Evolutionary conservation across 2,888 invertebrate genomes (phyloP), one percentile per base, ranked within the genome.

Genomic region (Petrophora chlorosata): DNA sequence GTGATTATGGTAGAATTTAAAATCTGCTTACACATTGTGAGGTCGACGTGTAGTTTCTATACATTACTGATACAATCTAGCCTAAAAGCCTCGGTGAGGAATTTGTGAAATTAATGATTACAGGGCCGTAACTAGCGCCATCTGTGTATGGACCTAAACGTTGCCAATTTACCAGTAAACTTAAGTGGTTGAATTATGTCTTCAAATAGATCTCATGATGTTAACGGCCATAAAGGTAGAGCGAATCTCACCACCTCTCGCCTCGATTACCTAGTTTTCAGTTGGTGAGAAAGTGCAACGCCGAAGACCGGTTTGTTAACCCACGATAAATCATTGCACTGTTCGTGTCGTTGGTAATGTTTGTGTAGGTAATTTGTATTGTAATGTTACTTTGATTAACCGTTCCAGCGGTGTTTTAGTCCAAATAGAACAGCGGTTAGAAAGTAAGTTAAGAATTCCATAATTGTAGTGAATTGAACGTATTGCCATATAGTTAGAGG

Each of bases 401-500:
- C 41, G 48, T 38, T 62, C 61, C 67, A 67, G 69, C 67, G 76
- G 36, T 32, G 68, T 73, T 63, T 73, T 83, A 85, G 84, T 85
- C 84, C 84, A 84, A 81, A 56, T 79, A 82, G 77, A 73, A 70
- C 77, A 76, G 73, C 76, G 71, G 77, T 79, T 85, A 83, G 82
- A 59, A 76, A 75, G 66, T 83, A 81, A 75, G 77, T 60, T 79
- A 82, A 80, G 76, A 75, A 72, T 83, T 79, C 82, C 81, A 75
- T 85, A 80, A 77, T 62, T 57, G 85, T 86, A 86, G 85, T 81
- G 76, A 82, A 84, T 77, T 80, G 72, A 79, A 76, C 64, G 79
- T 85, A 84, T 77, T 83, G 82, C 81, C 84, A 81, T 82, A 78
- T 85, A 87, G 83, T 80, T 86, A 89, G 80, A 76, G 69, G 80